Evolutionary conservation across 2,113 vertebrate genomes (phyloP).

Genomic region (Scortum barcoo): DNA sequence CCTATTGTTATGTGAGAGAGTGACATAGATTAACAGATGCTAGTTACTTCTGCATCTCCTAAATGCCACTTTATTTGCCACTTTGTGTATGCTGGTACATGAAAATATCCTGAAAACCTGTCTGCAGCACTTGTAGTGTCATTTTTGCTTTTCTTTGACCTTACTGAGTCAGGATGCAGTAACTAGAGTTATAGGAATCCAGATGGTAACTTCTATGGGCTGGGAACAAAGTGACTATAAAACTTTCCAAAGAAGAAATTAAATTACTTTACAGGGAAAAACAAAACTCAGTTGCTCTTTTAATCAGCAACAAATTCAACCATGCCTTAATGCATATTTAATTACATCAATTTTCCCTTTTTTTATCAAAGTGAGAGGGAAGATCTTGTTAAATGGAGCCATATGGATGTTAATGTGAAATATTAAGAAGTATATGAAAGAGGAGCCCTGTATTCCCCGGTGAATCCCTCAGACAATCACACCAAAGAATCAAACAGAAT

Average conservation of each 20-base stretch:
- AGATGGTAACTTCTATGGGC: neutral
- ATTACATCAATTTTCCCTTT: slow-evolving; percentile 65
- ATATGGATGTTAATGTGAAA: slow-evolving; percentile 68
- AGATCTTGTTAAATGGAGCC: slow-evolving; percentile 66
- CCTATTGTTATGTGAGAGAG: neutral
- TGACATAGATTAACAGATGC: no score
- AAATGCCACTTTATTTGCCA: no score
- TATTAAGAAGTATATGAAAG: slow-evolving; percentile 68
- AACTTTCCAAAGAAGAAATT: slow-evolving; percentile 66
- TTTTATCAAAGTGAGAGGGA: slow-evolving; percentile 52
- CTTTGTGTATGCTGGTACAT: neutral
- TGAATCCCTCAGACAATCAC: slow-evolving; percentile 56
- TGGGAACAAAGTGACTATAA: slow-evolving; percentile 11
- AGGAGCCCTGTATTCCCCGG: slow-evolving; percentile 57
- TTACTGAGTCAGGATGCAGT: neutral
- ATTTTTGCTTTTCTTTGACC: neutral
- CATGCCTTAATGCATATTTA: slow-evolving; percentile 73
- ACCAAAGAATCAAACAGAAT: slow-evolving; percentile 38
- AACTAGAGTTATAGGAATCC: neutral
- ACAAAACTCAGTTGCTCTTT: slow-evolving; percentile 65
- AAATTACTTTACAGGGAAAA: slow-evolving; percentile 63
- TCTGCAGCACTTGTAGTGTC: neutral
- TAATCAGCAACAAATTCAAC: slow-evolving; percentile 78
- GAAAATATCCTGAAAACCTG: neutral
- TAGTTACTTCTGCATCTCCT: no score